Percentiles rank a stretch among this genome's conserved stretches.
Evolutionary conservation across 2,797 vertebrate genomes (phyloP).

Genomic region (Chloroceryle inda): DNA sequence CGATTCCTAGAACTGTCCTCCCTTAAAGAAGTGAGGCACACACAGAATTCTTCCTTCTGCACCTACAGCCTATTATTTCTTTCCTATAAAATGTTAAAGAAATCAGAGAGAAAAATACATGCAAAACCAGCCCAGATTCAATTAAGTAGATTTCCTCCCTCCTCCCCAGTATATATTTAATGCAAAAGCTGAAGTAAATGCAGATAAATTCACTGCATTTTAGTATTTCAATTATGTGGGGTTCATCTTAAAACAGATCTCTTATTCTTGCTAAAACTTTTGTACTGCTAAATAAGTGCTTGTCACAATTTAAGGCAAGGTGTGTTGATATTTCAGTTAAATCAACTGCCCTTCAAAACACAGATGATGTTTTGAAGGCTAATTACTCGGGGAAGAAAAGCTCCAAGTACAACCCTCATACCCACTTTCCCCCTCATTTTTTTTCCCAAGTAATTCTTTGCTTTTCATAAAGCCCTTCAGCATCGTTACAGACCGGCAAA

Average conservation of each 20-base stretch:
- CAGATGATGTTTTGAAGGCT: not conserved
- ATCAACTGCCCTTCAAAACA: not conserved
- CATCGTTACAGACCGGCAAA: not conserved
- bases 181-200: not conserved
- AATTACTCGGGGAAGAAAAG: not conserved
- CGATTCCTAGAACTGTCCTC: not conserved
- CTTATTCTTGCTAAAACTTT: not conserved
- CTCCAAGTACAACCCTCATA: not conserved
- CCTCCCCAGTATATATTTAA: not conserved
- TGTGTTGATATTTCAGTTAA: not conserved
- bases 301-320: not conserved
- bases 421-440: accelerated
- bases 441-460: not conserved
- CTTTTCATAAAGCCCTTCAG: not conserved
- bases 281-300: not conserved
- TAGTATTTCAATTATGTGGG: not conserved
- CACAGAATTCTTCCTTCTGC: not conserved
- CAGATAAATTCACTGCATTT: not conserved
- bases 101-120: not conserved
- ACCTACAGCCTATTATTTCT: not conserved
- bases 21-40: not conserved
- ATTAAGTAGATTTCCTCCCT: not conserved
- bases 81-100: not conserved
- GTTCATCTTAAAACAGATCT: not conserved
- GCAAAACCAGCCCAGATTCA: not conserved